Base-by-base conservation (phyloP, 2,797 vertebrate species). In the Urosaurus nigricauda region DNA sequence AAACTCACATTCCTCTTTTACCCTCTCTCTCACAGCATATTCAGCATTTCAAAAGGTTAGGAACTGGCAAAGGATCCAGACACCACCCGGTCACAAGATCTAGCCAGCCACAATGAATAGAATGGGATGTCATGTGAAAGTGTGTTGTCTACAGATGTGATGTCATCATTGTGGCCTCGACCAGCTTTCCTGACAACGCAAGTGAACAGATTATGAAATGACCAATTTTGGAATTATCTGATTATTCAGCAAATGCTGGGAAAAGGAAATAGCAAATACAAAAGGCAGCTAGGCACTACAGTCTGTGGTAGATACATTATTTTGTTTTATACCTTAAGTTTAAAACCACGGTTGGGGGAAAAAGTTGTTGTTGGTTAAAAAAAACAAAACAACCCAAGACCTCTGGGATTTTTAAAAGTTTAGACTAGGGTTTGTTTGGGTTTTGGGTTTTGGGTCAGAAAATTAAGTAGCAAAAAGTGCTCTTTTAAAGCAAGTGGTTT, bases 71-170 rank as follows among this genome's bases (percentile, higher is more conserved):
- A 32, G 65, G 0, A 16, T 32, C 84, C 5, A 63, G 13, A 75
- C 0, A 32, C 35, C 80, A 16, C 21, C 40, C 29, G 81, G 86
- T 93, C 91, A 93, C 92, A 93, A 90, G 93, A 88, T 87, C 29
- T 47, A 65, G 5, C 73, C 79, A 60, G 90, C 86, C 93, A 89
- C 5, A 89, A 81, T 12, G 11, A 91, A 35, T 77, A 79, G 87
- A 16, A 71, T 58, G 68, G 43, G 78, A 56, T 84, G 71, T 78
- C 86, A 86, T 56, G 63, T 86, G 79, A 90, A 78, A 88, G 53
- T 86, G 87, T 90, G 84, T 79, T 2, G 24, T 90, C 32, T 87
- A 75, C 0, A 0, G 91, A 92, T 84, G 92, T 90, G 93, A 94
- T 40, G 32, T 70, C 83, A 92, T 47, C 90, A 26, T 86, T 11